These are phyloP conservation scores for Pampusana beccarii DNA, from an alignment of 2,113 vertebrate genomes.

Conservation along the genomic window DNA sequence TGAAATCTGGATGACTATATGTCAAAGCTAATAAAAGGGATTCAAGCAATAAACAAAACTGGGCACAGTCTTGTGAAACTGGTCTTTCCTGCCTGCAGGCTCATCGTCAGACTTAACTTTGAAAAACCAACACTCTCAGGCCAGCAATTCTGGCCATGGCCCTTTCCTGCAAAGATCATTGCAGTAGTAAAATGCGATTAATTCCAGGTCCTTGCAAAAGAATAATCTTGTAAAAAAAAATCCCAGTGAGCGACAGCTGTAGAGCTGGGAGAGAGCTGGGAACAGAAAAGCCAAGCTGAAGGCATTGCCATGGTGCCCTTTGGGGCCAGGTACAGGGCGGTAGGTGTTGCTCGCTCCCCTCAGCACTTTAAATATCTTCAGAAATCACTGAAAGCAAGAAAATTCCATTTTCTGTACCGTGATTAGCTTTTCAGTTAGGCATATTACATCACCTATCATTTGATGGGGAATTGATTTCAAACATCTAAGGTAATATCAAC, in stretches of 20 bases:
- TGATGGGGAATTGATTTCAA: constrained; percentile 8
- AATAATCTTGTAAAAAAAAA: not conserved
- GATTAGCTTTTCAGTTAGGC: constrained; percentile 28
- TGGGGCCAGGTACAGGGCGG: not conserved
- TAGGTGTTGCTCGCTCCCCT: not conserved
- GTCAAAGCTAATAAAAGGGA: constrained; percentile 36
- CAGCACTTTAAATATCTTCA: not conserved
- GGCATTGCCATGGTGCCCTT: not conserved
- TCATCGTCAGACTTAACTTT: not conserved
- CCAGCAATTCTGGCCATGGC: not conserved
- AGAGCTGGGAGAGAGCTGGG: not conserved
- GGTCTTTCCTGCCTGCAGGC: constrained; percentile 33
- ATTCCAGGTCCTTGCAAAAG: not conserved
- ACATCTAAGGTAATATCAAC: constrained; percentile 31
- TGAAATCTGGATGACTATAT: constrained; percentile 21
- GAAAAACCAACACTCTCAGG: not conserved
- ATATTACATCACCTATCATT: constrained; percentile 12
- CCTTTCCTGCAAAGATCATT: not conserved
- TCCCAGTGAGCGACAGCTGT: not conserved
- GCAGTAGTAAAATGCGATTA: not conserved
- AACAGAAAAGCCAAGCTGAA: not conserved
- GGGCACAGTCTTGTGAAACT: constrained; percentile 19
- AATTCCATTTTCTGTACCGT: not conserved
- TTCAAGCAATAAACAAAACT: not conserved
- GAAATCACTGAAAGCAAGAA: not conserved